Percentiles rank a stretch among this genome's conserved stretches.
These are phyloP conservation scores for Rhaphigaster nebulosa DNA, from an alignment of 2,888 invertebrate genomes.

Conservation along the genomic window DNA sequence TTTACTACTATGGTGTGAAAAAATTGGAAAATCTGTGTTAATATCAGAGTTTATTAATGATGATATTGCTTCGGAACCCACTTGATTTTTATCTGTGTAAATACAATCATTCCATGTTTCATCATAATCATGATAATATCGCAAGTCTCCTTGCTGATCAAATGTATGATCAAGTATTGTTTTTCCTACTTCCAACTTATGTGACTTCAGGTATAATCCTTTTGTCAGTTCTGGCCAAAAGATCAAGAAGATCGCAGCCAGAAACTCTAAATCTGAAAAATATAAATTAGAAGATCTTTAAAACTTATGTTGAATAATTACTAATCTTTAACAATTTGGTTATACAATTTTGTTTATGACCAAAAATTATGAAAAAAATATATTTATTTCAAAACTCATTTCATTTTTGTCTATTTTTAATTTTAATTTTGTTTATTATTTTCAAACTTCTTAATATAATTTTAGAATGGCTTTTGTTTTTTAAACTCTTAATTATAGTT, in stretches of 20 bases:
- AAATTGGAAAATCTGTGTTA: neutral
- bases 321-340: neutral
- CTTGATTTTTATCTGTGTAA: neutral
- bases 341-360: neutral
- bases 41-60: neutral
- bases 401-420: too few species aligned
- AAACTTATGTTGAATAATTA: neutral
- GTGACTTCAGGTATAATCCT: neutral
- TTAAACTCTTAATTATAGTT: neutral
- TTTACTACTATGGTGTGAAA: neutral
- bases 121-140: neutral
- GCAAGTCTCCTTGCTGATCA: neutral
- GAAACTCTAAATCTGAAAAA: neutral
- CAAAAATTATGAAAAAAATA: neutral
- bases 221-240: conserved; percentile 4
- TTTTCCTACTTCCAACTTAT: neutral
- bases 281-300: neutral
- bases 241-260: neutral
- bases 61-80: neutral
- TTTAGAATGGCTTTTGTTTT: neutral
- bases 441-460: neutral
- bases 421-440: neutral
- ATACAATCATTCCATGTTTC: neutral
- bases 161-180: neutral
- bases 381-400: neutral